Evolutionary conservation across 2,888 invertebrate species (phyloP), one percentile per base, ranked within the genome.

Genomic region (Drosophila lacicola): DNA sequence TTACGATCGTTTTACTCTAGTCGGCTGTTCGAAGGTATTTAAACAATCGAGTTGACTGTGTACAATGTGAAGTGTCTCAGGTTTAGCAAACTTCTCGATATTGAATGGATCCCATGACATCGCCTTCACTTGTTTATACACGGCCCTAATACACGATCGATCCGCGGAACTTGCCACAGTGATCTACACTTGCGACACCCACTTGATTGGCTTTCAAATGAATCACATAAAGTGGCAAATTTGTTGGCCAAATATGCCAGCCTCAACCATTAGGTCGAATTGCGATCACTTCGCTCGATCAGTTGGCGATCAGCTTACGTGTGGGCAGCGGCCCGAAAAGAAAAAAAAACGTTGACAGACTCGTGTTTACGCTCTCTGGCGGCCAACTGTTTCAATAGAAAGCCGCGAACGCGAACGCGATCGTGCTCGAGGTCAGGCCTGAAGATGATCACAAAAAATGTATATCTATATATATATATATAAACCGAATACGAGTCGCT

Each of bases 321-420:
- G 79, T 81, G 79, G 79, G 79, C 78, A 61, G 54, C 60, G 37
- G 56, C 21, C 11, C 29, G 29, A 41, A 36, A 36, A 60, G 45
- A 51, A 46, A 58, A n/a, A 44, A n/a, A 34, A 42, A 42, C n/a
- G 17, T 67, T 50, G 50, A 53, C 34, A 56, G 39, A 45, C 21
- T 55, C 45, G 45, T 67, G 67, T 67, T 60, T 67, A 25, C 56
- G 78, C 44, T 62, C 49, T 58, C 29, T 29, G 29, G 74, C 53
- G 49, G 76, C 70, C 82, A 82, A 89, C 89, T 82, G 82, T 82
- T 88, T 84, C 89, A 82, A 82, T 82, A 82, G 82, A 82, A 82
- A 82, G 82, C 82, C 89, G 68, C 69, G 36, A 41, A 17, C 41
- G 17, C 41, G 29, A 5, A 1, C 39, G 65, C 49, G 60, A 67